Conservation (phyloP, 2,888 invertebrate species). For the Allolobophora icterica region DNA sequence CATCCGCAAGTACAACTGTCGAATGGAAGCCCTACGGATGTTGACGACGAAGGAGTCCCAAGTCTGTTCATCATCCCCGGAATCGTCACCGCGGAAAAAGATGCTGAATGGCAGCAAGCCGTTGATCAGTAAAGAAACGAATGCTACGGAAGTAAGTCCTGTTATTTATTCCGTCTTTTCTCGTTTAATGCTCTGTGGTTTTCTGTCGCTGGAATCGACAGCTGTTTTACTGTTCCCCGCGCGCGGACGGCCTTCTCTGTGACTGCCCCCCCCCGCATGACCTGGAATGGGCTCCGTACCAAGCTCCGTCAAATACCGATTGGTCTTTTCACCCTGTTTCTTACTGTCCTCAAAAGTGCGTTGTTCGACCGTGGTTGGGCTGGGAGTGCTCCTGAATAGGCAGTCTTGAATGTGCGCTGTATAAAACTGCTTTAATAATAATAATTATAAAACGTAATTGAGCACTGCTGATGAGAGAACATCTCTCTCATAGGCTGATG, state of each 20-base stretch:
- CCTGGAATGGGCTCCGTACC: too few species aligned
- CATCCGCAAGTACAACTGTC: conserved; percentile 46
- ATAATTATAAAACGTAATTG: background rate
- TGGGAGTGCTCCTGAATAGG: too few species aligned
- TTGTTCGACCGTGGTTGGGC: too few species aligned
- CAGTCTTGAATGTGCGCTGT: too few species aligned
- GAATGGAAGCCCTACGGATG: conserved; percentile 46
- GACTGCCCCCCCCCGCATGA: too few species aligned
- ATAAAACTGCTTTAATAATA: too few species aligned
- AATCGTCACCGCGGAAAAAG: background rate
- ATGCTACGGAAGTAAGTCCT: background rate
- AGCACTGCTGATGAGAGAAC: background rate
- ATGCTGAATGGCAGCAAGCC: conserved; percentile 11
- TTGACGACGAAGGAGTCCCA: conserved; percentile 38
- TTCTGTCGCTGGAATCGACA: background rate
- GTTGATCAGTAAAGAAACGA: background rate
- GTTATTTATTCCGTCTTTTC: background rate
- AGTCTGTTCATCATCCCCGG: conserved; percentile 5
- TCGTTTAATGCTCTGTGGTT: background rate
- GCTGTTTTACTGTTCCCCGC: background rate
- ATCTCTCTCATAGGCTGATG: background rate
- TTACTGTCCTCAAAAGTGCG: too few species aligned
- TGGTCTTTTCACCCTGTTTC: too few species aligned
- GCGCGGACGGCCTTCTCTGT: too few species aligned
- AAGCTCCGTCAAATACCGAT: too few species aligned